These are phyloP conservation scores for Coracopsis vasa DNA, from an alignment of 2,113 vertebrate genomes.

Conservation along the genomic window DNA sequence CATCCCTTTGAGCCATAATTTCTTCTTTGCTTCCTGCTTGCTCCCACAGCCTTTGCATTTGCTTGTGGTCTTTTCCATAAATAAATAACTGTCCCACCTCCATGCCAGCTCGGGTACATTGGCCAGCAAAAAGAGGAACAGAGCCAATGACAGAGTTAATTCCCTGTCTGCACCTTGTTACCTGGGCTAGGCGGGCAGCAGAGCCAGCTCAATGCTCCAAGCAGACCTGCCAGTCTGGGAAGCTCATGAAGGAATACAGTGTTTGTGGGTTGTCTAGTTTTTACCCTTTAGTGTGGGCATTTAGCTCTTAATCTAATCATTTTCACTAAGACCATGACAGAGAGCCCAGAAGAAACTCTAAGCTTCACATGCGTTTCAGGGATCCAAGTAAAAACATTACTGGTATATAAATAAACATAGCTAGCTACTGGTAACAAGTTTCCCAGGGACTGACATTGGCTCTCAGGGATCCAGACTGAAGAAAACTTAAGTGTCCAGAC, in stretches of 20 bases:
- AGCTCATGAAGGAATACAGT: neutral
- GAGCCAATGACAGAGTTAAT: neutral
- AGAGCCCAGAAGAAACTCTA: neutral
- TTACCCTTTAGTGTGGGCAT: neutral
- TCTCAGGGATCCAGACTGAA: neutral
- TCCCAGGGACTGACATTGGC: neutral
- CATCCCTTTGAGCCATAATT: neutral
- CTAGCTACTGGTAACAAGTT: neutral
- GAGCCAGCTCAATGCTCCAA: neutral
- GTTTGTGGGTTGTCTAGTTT: neutral
- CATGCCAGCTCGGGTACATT: neutral
- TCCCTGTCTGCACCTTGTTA: neutral
- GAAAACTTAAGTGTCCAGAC: neutral
- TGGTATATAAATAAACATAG: slow-evolving; percentile 16
- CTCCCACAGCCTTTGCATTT: neutral
- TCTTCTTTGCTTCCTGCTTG: neutral
- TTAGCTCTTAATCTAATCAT: neutral
- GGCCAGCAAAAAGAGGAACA: neutral
- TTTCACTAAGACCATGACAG: neutral
- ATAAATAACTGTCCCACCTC: neutral
- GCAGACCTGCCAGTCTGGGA: neutral
- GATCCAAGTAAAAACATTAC: neutral
- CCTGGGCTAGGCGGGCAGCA: neutral
- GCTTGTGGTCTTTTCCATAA: neutral
- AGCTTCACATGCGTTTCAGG: neutral